A percentile compares a stretch with the other conserved stretches of the same genome.
phyloP scores from a whole-genome alignment of 92 coral and sea anemone genomes.

The Desmophyllum pertusum region DNA sequence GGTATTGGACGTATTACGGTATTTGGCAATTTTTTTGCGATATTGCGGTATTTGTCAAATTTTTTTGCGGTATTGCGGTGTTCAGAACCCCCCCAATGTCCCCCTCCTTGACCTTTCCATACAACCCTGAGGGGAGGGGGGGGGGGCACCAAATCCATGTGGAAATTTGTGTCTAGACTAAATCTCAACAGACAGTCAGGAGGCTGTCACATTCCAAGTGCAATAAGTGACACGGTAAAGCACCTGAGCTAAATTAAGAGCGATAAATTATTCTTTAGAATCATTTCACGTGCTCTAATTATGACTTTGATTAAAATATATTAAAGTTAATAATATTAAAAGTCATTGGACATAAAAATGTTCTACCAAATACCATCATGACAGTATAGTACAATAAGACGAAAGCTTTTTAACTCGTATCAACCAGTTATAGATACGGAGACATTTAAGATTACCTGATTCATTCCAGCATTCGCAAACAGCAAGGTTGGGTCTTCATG shows the following conservation, averaged over 20 bases:
- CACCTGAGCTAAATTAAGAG: background rate
- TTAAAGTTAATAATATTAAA: background rate
- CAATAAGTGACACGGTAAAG: background rate
- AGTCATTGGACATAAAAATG: background rate
- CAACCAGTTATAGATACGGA: background rate
- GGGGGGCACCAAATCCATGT: no score
- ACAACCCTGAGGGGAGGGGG: no score
- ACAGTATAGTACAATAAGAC: background rate
- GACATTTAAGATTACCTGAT: slow-evolving; percentile 69
- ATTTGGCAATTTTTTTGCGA: no score
- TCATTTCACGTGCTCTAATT: background rate
- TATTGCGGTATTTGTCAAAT: no score
- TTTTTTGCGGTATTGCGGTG: no score
- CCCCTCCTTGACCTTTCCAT: no score
- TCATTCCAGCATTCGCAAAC: slow-evolving; percentile 99
- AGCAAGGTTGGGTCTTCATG: slow-evolving; percentile 96
- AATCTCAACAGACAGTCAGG: no score
- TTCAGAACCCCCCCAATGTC: no score
- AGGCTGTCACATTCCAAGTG: background rate
- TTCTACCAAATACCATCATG: background rate
- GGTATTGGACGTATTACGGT: no score
- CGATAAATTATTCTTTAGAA: no score
- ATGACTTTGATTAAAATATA: background rate
- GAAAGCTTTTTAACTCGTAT: background rate
- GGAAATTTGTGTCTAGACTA: no score